Base-by-base conservation (phyloP, 2,113 vertebrate species). In the Nansenia antarctica region DNA sequence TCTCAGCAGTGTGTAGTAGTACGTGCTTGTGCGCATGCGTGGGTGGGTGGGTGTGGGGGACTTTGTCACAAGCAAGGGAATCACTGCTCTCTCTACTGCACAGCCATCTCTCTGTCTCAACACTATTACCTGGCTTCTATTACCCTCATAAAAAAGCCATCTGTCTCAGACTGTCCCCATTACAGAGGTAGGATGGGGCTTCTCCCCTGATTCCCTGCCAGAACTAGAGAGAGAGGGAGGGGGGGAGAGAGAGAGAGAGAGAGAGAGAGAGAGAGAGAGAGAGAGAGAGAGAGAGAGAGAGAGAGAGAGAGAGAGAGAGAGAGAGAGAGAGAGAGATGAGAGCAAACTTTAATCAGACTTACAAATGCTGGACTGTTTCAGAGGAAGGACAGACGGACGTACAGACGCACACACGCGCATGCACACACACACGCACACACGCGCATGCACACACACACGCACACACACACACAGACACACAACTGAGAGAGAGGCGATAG, bases 161-260 rank as follows among this genome's bases (percentile, higher is more conserved):
- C 62, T 11, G 64, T 20, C 42, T 59, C 37, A 69, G 18, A 69
- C 49, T n/a, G 26, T 69, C 34, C 76, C 65, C 59, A 76, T 80
- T 75, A 69, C 53, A n/a, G 61, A 20, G 39, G 37, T 42, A 62
- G 49, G 55, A 60, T 37, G 31, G 27, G 60, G 63, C 27, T 20
- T 12, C 9, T 20, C 37, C 9, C 3, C 65, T 67, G 7, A 60
- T 18, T 35, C 15, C 27, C 29, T 20, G 37, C 45, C 47, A 53
- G 35, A 9, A 12, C 15, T 37, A 31, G 58, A 54, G 3, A 54
- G 52, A 54, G 24, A 53, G 49, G 9, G n/a, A 54, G 22, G 12
- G 52, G 24, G 11, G 11, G 35, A 37, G 52, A 20, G 52, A 26
- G 24, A 27, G 52, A 20, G 9, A 27, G 24, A 37, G 35, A 37